Evolutionary conservation across 2,888 invertebrate species (phyloP), one percentile per base, ranked within the genome.

Genomic region (Diaperis boleti): DNA sequence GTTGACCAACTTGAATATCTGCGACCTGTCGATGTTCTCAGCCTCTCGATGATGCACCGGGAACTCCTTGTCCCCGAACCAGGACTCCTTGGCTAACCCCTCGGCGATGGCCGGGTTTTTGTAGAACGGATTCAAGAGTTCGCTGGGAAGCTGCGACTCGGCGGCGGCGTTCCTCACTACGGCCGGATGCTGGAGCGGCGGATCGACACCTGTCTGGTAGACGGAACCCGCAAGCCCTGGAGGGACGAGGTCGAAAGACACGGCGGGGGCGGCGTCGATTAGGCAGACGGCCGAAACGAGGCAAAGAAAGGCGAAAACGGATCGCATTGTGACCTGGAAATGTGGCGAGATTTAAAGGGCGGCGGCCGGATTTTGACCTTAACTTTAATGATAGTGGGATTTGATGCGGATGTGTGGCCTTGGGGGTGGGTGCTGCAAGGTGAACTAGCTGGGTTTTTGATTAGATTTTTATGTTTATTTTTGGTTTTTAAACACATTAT

Each of bases 21-120:
- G 88, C 65, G 88, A 87, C 1, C 93, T 84, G 0, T 92, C 89
- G 64, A 94, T 94, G 78, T 90, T 90, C 72, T 93, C 92, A 0
- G 92, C 89, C 75, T 92, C 92, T 7, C 94, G 85, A 74, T 92
- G 87, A 37, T 88, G 85, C 0, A 93, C 92, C 64, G 89, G 90
- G 85, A 89, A 90, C 78, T 92, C 92, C 74, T 91, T 91, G 68
- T 89, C 86, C 0, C 87, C 85, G 69, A 92, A 87, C 90, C 92
- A 92, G 0, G 92, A 92, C 72, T 90, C 91, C 72, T 89, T 88
- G 1, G 93, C 92, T 6, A 94, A 82, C 0, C 87, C 89, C 3
- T 87, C 88, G 3, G 90, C 92, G 7, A 92, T 86, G 1, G 83
- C 79, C 0, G 92, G 92, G 80, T 93, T 89, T 72, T 89, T 91